phyloP scores from a whole-genome alignment of 2,113 vertebrate species.

The Lepus timidus region DNA sequence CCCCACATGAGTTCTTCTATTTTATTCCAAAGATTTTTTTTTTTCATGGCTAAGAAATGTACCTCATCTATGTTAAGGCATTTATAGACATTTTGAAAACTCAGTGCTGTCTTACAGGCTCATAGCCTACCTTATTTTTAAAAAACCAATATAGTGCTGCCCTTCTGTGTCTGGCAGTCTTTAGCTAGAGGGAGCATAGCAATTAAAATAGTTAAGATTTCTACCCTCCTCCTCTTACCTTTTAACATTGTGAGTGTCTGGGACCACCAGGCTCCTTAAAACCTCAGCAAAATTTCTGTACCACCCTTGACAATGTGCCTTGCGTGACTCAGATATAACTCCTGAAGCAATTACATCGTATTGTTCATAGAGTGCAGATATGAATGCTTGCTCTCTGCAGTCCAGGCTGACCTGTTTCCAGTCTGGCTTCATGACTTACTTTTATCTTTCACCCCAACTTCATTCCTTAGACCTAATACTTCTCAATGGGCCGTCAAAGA shows the following conservation, averaged over 20 bases:
- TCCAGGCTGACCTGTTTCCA: background rate
- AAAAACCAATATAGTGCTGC: background rate
- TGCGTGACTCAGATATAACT: background rate
- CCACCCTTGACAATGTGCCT: background rate
- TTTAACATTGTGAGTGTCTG: background rate
- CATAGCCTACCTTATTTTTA: background rate
- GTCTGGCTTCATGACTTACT: background rate
- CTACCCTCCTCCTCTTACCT: background rate
- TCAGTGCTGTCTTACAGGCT: background rate
- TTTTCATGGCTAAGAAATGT: background rate
- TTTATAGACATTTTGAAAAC: background rate
- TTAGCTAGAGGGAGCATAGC: background rate
- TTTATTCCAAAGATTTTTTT: background rate
- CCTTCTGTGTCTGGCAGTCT: background rate
- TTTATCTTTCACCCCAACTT: background rate
- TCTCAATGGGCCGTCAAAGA: background rate
- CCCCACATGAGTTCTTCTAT: background rate
- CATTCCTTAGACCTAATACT: background rate
- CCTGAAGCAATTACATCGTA: background rate
- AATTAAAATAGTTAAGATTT: background rate
- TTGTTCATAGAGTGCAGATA: background rate
- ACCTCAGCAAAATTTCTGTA: background rate
- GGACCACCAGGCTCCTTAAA: background rate
- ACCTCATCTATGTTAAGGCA: background rate
- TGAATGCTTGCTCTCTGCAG: background rate